phyloP scores from a whole-genome alignment of 2,888 invertebrate genomes.

The Dioctria rufipes region DNA sequence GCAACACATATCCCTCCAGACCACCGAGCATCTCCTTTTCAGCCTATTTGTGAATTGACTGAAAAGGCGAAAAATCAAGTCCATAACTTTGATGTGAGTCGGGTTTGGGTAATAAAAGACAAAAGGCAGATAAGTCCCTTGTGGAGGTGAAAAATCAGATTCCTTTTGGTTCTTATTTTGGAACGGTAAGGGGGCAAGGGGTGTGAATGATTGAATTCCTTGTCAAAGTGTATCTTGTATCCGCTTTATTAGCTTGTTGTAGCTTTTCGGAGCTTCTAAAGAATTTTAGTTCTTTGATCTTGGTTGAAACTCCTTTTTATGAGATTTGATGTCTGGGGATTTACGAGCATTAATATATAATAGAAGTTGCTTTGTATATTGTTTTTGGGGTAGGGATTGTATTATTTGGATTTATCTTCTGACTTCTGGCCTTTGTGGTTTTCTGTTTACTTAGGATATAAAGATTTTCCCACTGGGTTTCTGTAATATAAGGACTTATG shows the following conservation, averaged over 20 bases:
- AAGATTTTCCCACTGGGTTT: no score
- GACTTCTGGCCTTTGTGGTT: no score
- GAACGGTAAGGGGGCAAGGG: background rate
- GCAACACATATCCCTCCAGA: slow-evolving; percentile 6
- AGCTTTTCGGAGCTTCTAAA: slow-evolving; percentile 10
- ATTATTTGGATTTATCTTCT: no score
- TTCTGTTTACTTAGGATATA: no score
- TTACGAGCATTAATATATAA: background rate
- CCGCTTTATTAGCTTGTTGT: slow-evolving; percentile 44
- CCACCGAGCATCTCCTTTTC: background rate
- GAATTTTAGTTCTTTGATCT: slow-evolving; percentile 41
- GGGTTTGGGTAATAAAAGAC: no score
- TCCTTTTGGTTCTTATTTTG: background rate
- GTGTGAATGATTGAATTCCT: slow-evolving; percentile 38
- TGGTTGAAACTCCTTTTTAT: slow-evolving; percentile 13
- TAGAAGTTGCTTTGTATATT: no score
- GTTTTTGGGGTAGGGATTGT: no score
- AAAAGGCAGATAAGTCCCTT: background rate
- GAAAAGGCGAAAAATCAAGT: slow-evolving; percentile 26
- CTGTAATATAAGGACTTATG: no score
- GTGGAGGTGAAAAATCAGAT: slow-evolving; percentile 30
- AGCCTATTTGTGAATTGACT: background rate
- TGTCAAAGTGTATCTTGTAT: slow-evolving; percentile 39
- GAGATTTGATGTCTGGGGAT: slow-evolving; percentile 22
- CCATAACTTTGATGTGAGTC: background rate